These are phyloP conservation scores for Drosophila repletoides DNA, from an alignment of 1,140 invertebrate species.

Conservation along the genomic window DNA sequence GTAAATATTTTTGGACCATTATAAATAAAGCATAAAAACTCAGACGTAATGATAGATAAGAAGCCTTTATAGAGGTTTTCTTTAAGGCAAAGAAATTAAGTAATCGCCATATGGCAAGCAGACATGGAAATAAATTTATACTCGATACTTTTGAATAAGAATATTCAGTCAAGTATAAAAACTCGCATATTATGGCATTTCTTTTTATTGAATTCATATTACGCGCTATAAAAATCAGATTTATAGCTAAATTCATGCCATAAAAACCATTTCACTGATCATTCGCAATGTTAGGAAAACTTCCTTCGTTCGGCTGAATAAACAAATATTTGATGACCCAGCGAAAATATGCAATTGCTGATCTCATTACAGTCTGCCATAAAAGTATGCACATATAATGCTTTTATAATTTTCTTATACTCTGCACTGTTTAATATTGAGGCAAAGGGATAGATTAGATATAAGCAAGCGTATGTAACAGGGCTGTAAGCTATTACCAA, in stretches of 20 bases:
- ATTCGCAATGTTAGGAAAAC: background rate
- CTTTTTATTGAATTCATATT: background rate
- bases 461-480: too few relatives aligned
- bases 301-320: too few relatives aligned
- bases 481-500: too few relatives aligned
- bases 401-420: slow-evolving; percentile 3
- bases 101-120: slow-evolving; percentile 25
- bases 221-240: slow-evolving; percentile 11
- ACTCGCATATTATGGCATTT: background rate
- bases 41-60: slow-evolving; percentile 31
- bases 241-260: slow-evolving; percentile 21
- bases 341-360: background rate
- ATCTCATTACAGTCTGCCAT: background rate
- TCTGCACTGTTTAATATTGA: too few relatives aligned
- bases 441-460: too few relatives aligned
- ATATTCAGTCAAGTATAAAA: background rate
- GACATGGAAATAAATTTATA: background rate
- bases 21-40: slow-evolving; percentile 11
- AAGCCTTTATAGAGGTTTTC: slow-evolving; percentile 14
- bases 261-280: slow-evolving; percentile 5
- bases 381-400: background rate
- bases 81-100: background rate
- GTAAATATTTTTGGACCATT: slow-evolving; percentile 5
- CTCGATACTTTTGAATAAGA: background rate
- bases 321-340: background rate